These are phyloP conservation scores for Siniperca knerii DNA, from an alignment of 2,113 vertebrate species.

Conservation along the genomic window DNA sequence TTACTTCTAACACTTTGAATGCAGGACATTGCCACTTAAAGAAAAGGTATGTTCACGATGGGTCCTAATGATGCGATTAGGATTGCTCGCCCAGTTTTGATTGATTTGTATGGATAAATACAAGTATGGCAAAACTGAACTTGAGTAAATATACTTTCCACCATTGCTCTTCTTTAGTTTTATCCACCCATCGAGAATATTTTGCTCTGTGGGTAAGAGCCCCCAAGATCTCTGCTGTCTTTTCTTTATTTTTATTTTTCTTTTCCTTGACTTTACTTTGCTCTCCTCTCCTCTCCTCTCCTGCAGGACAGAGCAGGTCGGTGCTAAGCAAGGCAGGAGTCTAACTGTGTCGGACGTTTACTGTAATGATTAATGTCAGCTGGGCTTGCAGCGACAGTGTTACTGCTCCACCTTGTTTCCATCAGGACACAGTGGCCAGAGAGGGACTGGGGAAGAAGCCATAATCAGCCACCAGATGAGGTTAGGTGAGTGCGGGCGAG, in stretches of 20 bases:
- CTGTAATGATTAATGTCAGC: constrained; percentile 62
- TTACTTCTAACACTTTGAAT: no score
- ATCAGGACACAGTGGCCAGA: constrained; percentile 19
- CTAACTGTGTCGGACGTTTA: constrained; percentile 47
- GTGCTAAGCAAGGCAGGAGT: background rate
- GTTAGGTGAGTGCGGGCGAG: constrained; percentile 31
- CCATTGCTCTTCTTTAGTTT: background rate
- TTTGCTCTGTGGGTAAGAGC: background rate
- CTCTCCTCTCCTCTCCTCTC: no score
- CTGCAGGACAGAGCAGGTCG: constrained; percentile 15
- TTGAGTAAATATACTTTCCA: no score
- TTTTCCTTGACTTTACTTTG: no score
- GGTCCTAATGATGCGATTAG: no score
- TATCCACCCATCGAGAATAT: background rate
- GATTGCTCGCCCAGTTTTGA: no score
- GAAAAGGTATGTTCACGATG: no score
- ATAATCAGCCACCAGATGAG: constrained; percentile 56
- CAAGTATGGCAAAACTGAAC: no score
- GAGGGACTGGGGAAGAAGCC: constrained; percentile 19
- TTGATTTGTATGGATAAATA: no score
- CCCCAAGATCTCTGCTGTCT: background rate
- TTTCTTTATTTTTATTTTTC: background rate
- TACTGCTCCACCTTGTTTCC: constrained; percentile 46
- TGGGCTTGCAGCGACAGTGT: constrained; percentile 44
- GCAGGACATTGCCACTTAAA: no score